These are phyloP conservation scores for Cosmia pyralina DNA, from an alignment of 2,888 invertebrate species.

Conservation along the genomic window DNA sequence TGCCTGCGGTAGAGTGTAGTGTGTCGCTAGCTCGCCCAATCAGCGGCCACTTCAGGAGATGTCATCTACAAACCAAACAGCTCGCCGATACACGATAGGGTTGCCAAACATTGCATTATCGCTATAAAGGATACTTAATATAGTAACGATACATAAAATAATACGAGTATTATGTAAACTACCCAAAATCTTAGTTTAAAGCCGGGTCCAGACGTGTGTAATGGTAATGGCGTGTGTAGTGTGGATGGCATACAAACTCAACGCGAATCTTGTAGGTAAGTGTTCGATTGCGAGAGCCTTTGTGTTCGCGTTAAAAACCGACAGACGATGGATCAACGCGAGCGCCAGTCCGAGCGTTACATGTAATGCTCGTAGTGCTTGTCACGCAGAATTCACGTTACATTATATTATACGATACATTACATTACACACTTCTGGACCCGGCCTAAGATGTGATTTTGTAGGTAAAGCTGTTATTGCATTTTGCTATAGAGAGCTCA, in stretches of 20 bases:
- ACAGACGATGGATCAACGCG: neutral
- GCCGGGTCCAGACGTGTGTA: neutral
- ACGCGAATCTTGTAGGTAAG: neutral
- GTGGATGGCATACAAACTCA: neutral
- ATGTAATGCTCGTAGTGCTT: too few species aligned
- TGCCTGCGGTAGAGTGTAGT: neutral
- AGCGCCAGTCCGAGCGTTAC: neutral
- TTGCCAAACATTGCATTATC: conserved; percentile 9
- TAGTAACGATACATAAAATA: neutral
- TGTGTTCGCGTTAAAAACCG: neutral
- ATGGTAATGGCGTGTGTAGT: neutral
- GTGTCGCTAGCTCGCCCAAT: conserved; percentile 45
- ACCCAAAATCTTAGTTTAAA: neutral
- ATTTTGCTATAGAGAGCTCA: neutral
- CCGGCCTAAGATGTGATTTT: neutral
- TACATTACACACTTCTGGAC: neutral
- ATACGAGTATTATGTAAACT: neutral
- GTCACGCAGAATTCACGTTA: too few species aligned
- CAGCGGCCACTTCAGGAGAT: conserved; percentile 54
- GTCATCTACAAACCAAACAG: conserved; percentile 53
- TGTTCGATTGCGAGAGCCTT: neutral
- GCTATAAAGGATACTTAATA: neutral
- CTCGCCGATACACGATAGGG: conserved; percentile 32
- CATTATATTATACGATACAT: too few species aligned
- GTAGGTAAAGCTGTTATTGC: neutral